These are phyloP conservation scores for Polydrusus pterygomalis DNA, from an alignment of 2,888 invertebrate species.

Conservation along the genomic window DNA sequence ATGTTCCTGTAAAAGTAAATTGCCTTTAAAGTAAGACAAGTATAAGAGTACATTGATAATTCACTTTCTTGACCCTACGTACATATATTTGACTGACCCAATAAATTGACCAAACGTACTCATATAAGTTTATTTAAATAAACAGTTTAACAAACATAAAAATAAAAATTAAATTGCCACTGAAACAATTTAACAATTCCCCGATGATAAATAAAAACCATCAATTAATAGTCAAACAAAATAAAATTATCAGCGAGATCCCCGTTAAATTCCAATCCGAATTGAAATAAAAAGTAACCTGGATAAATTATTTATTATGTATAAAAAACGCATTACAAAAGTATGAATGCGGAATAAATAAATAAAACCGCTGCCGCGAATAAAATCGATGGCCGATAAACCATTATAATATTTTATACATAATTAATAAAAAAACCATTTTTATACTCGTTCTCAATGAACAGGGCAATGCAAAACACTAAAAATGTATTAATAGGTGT, in stretches of 20 bases:
- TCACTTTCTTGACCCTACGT: too few relatives aligned
- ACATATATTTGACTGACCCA: too few relatives aligned
- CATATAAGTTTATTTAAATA: constrained; percentile 1
- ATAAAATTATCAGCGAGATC: constrained; percentile 34
- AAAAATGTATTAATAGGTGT: constrained; percentile 71
- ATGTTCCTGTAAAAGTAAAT: too few relatives aligned
- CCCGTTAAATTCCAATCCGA: constrained; percentile 21
- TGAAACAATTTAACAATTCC: constrained; percentile 29
- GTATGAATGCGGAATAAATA: constrained; percentile 51
- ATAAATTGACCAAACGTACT: too few relatives aligned
- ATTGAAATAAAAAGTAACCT: constrained; percentile 39
- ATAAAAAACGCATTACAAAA: constrained; percentile 53
- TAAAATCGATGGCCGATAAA: constrained; percentile 54
- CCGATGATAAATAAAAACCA: constrained; percentile 33
- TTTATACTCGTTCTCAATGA: constrained; percentile 49
- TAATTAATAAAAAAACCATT: constrained; percentile 52
- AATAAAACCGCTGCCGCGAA: constrained; percentile 42
- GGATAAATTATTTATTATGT: constrained; percentile 42
- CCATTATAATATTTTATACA: constrained; percentile 54
- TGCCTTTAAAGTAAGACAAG: too few relatives aligned
- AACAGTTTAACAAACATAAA: constrained; percentile 20
- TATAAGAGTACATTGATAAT: too few relatives aligned
- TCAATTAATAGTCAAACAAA: constrained; percentile 38
- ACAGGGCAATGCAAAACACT: constrained; percentile 49
- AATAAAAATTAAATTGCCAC: constrained; percentile 25